These are phyloP conservation scores for Triplophysa bombifrons DNA, from an alignment of 2,797 vertebrate genomes.

Conservation along the genomic window DNA sequence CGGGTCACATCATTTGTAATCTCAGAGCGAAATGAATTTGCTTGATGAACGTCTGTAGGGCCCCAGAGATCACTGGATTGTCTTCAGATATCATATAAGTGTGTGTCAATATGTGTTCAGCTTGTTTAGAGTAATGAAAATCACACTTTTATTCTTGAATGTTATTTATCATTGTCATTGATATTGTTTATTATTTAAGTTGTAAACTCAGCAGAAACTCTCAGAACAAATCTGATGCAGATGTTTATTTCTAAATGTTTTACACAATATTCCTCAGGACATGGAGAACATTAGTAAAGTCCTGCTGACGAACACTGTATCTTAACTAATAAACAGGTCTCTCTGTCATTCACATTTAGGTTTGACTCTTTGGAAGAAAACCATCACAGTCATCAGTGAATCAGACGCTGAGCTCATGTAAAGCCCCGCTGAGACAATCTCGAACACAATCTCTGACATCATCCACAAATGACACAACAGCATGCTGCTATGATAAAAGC, in stretches of 20 bases:
- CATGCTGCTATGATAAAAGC: constrained; percentile 67
- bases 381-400: neutral
- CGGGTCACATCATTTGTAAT: neutral
- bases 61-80: neutral
- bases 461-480: constrained; percentile 70
- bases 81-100: neutral
- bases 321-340: neutral
- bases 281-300: no score
- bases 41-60: neutral
- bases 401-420: neutral
- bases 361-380: neutral
- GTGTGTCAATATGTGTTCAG: neutral
- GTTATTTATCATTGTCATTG: neutral
- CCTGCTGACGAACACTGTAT: no score
- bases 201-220: no score
- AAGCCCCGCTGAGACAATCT: constrained; percentile 25
- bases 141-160: neutral
- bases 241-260: neutral
- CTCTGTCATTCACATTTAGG: neutral
- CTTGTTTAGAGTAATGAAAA: neutral
- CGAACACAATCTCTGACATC: constrained; percentile 45
- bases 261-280: neutral
- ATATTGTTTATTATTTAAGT: no score
- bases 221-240: neutral
- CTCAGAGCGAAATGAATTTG: neutral